Evolutionary conservation across 2,888 invertebrate genomes (phyloP).

Genomic region (Acleris cristana): DNA sequence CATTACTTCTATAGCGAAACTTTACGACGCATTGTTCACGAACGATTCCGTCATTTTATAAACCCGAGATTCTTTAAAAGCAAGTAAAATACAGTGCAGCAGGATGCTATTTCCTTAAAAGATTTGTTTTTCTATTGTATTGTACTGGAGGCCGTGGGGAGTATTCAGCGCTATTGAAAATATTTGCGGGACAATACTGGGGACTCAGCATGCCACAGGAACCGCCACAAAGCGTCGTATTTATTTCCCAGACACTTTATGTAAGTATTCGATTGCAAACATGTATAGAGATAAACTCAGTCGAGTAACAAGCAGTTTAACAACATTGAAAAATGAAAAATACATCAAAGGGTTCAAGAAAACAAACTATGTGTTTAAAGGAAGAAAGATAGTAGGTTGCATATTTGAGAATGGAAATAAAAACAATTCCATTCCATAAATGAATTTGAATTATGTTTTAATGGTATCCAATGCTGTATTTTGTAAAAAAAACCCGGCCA

Average conservation of each 20-base stretch:
- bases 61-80: slow-evolving; percentile 24
- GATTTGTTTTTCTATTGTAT: slow-evolving; percentile 33
- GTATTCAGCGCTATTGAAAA: slow-evolving; percentile 30
- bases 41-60: slow-evolving; percentile 48
- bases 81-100: slow-evolving; percentile 45
- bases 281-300: neutral
- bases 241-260: neutral
- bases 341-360: no score
- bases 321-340: no score
- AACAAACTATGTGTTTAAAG: no score
- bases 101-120: slow-evolving; percentile 53
- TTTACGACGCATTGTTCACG: slow-evolving; percentile 44
- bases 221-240: neutral
- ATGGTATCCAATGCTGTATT: no score
- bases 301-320: no score
- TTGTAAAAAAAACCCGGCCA: no score
- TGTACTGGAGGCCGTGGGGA: slow-evolving; percentile 25
- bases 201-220: slow-evolving; percentile 6
- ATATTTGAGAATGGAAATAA: no score
- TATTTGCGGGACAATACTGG: slow-evolving; percentile 26
- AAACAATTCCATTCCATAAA: no score
- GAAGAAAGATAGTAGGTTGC: no score
- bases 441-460: no score
- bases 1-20: no score
- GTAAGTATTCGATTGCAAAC: neutral